Percentiles rank a stretch among this genome's conserved stretches.
Evolutionary conservation across 2,888 invertebrate species (phyloP).

Genomic region (Chouioia cunea): DNA sequence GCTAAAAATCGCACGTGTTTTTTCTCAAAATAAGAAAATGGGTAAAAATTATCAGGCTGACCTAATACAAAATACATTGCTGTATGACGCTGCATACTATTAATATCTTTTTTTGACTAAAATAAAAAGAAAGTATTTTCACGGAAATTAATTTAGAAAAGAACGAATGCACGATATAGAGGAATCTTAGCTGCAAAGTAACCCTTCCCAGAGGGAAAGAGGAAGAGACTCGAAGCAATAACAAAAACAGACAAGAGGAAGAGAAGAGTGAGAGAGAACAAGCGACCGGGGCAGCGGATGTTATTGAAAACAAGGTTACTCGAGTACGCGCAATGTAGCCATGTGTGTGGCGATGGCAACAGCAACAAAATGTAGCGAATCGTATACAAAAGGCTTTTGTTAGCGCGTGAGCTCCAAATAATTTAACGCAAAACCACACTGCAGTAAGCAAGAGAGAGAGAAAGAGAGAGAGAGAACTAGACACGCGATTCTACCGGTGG

Average conservation of each 20-base stretch:
- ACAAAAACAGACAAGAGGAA: slow-evolving; percentile 12
- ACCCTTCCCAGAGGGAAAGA: not conserved
- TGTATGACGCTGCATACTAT: not conserved
- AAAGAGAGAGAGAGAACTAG: slow-evolving; percentile 2
- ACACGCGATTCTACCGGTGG: slow-evolving; percentile 21
- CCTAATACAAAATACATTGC: not conserved
- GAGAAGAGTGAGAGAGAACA: too few species aligned
- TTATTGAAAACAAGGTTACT: slow-evolving; percentile 41
- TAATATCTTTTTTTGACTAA: not conserved
- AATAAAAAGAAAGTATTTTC: not conserved
- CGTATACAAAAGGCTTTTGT: slow-evolving; percentile 34
- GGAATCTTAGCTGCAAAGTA: not conserved
- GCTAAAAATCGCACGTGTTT: slow-evolving; percentile 18
- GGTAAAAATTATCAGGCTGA: not conserved
- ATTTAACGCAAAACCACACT: slow-evolving; percentile 38
- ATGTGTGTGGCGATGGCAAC: not conserved
- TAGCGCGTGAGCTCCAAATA: slow-evolving; percentile 30
- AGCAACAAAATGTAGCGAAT: slow-evolving; percentile 21
- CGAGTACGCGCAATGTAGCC: slow-evolving; percentile 28
- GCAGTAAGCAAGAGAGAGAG: not conserved
- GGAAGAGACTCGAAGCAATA: not conserved
- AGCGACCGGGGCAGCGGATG: slow-evolving; percentile 28
- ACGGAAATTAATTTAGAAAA: too few species aligned
- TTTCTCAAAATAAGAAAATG: slow-evolving; percentile 12
- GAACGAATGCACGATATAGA: too few species aligned